Evolutionary conservation across 2,888 invertebrate genomes (phyloP).

Genomic region (Agrilus biguttatus): DNA sequence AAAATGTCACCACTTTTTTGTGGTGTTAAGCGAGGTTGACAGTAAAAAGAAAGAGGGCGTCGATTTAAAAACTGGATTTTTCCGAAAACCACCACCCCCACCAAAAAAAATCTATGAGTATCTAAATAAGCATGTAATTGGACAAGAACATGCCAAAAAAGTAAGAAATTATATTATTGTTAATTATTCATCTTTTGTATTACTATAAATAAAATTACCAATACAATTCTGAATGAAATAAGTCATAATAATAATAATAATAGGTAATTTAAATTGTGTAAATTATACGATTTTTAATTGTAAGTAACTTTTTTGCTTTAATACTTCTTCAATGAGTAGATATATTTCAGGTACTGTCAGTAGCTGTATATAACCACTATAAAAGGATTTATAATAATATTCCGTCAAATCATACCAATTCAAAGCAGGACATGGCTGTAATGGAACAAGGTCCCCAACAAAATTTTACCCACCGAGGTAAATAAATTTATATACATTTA

Average conservation of each 20-base stretch:
- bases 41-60: constrained; percentile 78
- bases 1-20: constrained; percentile 96
- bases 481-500: constrained; percentile 7
- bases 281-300: too few species aligned
- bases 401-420: constrained; percentile 31
- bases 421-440: constrained; percentile 35
- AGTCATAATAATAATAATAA: too few species aligned
- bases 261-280: too few species aligned
- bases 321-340: too few species aligned
- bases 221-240: too few species aligned
- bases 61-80: constrained; percentile 54
- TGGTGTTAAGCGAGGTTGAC: constrained; percentile 86
- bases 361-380: constrained; percentile 98
- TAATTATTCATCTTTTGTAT: background rate
- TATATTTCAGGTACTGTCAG: constrained; percentile 71
- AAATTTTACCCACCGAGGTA: constrained; percentile 57
- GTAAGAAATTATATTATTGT: constrained; percentile 12
- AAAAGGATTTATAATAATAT: constrained; percentile 93
- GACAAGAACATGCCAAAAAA: constrained; percentile 95
- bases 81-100: constrained; percentile 81
- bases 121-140: constrained; percentile 91
- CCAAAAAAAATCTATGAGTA: constrained; percentile 96
- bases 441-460: constrained; percentile 56
- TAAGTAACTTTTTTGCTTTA: too few species aligned
- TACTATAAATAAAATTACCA: too few species aligned